Evolutionary conservation across 2,113 vertebrate species (phyloP).

Genomic region (Tachysurus fulvidraco): DNA sequence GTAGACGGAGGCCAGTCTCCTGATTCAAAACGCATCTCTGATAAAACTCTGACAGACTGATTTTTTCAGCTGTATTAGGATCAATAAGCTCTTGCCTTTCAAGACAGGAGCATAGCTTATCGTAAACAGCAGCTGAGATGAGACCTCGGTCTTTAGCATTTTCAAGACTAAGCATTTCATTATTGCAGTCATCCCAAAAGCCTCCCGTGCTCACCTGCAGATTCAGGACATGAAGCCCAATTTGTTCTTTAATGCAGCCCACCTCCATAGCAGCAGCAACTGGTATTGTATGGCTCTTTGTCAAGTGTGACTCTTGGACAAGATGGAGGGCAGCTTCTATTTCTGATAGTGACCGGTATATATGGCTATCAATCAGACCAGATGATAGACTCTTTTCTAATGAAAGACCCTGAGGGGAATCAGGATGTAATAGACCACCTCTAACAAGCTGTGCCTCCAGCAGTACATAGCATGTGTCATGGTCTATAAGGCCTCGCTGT

Average conservation of each 20-base stretch:
- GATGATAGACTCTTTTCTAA: conserved; percentile 77
- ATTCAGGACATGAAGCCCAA: conserved; percentile 84
- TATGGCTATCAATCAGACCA: conserved; percentile 77
- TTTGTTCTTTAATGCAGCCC: conserved; percentile 75
- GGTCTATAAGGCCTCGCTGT: conserved; percentile 91
- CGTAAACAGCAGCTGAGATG: conserved; percentile 65
- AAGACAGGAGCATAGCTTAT: conserved; percentile 72
- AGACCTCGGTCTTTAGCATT: conserved; percentile 71
- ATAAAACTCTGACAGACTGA: conserved; percentile 76
- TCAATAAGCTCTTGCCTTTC: conserved; percentile 81
- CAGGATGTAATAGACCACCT: conserved; percentile 82
- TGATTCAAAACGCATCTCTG: conserved; percentile 76
- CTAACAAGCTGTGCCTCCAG: conserved; percentile 87
- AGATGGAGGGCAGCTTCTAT: conserved; percentile 72
- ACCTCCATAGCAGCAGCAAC: conserved; percentile 76
- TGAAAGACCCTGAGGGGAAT: conserved; percentile 74
- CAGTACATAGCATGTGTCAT: conserved; percentile 84
- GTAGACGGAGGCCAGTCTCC: conserved; percentile 78
- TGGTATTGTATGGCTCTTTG: conserved; percentile 67
- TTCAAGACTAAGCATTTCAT: conserved; percentile 72
- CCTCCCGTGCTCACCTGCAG: conserved; percentile 79
- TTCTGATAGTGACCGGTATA: conserved; percentile 72
- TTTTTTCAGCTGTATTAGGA: conserved; percentile 88
- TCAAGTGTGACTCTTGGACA: conserved; percentile 55
- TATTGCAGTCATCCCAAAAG: conserved; percentile 59